Percentiles rank a stretch among this genome's conserved stretches.
Evolutionary conservation across 2,888 invertebrate genomes (phyloP).

Genomic region (Drosophila paranaensis): DNA sequence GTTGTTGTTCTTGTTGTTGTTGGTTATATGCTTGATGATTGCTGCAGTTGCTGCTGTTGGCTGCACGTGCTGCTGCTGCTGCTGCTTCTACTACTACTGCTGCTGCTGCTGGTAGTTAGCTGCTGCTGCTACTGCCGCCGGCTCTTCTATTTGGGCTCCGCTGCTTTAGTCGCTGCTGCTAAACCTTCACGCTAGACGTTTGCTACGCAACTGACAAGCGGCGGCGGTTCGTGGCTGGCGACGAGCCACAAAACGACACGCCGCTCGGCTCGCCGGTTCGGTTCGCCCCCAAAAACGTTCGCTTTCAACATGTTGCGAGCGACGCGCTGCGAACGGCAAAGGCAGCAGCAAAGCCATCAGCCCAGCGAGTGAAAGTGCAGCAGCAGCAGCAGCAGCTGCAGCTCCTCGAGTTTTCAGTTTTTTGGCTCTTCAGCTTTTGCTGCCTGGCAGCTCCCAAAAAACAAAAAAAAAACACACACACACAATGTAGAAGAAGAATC

Average conservation of each 20-base stretch:
- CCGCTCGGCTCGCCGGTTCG: slow-evolving; percentile 39
- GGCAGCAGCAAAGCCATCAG: background rate
- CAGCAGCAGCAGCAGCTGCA: slow-evolving; percentile 13
- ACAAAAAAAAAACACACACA: background rate
- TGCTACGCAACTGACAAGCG: slow-evolving; percentile 74
- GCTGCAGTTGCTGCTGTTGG: slow-evolving; percentile 31
- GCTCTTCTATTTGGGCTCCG: slow-evolving; percentile 9
- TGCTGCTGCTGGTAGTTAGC: slow-evolving; percentile 31
- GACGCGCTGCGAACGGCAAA: background rate
- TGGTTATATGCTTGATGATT: slow-evolving; percentile 15
- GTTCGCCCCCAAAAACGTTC: slow-evolving; percentile 26
- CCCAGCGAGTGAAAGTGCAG: slow-evolving; percentile 36
- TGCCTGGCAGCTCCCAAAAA: slow-evolving; percentile 13
- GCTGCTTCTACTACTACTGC: slow-evolving; percentile 9
- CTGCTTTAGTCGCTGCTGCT: slow-evolving; percentile 45
- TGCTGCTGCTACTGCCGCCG: slow-evolving; percentile 42
- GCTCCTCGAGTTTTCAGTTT: background rate
- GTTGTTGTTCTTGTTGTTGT: slow-evolving; percentile 7
- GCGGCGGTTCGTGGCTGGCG: slow-evolving; percentile 37
- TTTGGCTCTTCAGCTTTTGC: slow-evolving; percentile 20
- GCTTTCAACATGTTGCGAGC: slow-evolving; percentile 64
- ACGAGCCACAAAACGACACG: slow-evolving; percentile 30
- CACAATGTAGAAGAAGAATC: background rate
- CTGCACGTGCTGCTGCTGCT: slow-evolving; percentile 46
- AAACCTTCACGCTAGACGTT: slow-evolving; percentile 75